Evolutionary conservation across 2,888 invertebrate genomes (phyloP), one percentile per base, ranked within the genome.

Genomic region (Leucania comma): DNA sequence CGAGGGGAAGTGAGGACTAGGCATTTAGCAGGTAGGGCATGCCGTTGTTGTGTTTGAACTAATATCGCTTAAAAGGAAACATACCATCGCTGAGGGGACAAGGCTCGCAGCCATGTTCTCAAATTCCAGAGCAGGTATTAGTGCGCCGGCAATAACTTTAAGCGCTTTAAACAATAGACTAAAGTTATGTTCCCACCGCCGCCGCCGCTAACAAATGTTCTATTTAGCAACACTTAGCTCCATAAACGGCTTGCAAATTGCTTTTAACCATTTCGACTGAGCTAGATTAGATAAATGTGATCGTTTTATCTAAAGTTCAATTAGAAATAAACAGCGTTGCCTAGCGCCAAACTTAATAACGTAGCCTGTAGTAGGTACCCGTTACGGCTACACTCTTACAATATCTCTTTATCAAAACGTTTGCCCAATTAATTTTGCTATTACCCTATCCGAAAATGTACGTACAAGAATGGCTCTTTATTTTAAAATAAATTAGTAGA

Each of bases 271-370:
- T 71, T 84, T 80, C 60, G 68, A 78, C 72, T 68, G 72, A 69
- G 56, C 59, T 60, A 72, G 85, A 84, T 84, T 71, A 83, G 83
- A 83, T 81, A 75, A 83, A 80, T 74, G 72, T 83, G 85, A 73
- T 72, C 77, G 69, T 83, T 84, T 81, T 85, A 84, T 84, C 83
- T 80, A 67, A 58, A 68, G 72, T 66, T 83, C 72, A 84, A 78
- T 83, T 83, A 81, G 48, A 75, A 72, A 72, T 74, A 83, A 73
- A 73, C 67, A 65, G 71, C 29, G 53, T 35, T 62, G 58, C 61
- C 58, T 35, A 61, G 80, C 42, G 35, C 57, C 48, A 26, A 61
- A 56, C 56, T 53, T 53, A 54, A 57, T 22, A 57, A 35, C 35
- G 64, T 22, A 12, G 22, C 53, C 9, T 54, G 53, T 14, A n/a